A percentile compares a stretch with the other conserved stretches of the same genome.
phyloP scores from a whole-genome alignment of 2,888 invertebrate genomes.

The Epinotia ramella region DNA sequence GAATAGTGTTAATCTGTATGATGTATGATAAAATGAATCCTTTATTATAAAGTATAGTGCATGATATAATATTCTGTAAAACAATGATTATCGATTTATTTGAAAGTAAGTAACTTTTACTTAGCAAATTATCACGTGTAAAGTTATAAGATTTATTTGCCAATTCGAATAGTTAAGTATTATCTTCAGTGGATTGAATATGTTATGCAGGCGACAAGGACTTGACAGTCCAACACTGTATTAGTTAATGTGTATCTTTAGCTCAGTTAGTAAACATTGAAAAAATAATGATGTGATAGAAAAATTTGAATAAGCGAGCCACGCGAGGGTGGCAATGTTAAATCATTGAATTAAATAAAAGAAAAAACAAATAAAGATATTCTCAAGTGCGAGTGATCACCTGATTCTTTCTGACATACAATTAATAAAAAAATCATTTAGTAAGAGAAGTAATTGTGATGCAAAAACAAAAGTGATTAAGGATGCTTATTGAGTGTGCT shows the following conservation, averaged over 20 bases:
- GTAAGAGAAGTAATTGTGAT: no score
- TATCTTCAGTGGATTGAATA: background rate
- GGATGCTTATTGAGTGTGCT: no score
- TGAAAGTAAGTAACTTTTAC: background rate
- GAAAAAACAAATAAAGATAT: no score
- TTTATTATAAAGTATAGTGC: background rate
- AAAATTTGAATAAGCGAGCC: background rate
- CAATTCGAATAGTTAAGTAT: background rate
- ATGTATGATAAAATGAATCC: background rate
- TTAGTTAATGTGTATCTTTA: constrained; percentile 6
- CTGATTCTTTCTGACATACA: no score
- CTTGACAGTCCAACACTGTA: background rate
- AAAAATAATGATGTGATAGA: background rate
- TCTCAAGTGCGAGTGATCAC: no score
- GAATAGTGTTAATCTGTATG: background rate
- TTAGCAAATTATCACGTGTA: background rate
- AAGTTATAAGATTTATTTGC: background rate
- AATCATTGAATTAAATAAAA: no score
- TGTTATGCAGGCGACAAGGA: background rate
- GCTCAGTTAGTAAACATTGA: constrained; percentile 12
- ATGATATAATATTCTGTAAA: constrained; percentile 4
- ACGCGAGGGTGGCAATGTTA: background rate
- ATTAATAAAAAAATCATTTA: no score
- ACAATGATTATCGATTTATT: constrained; percentile 3
- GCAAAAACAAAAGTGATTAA: no score